Conservation (phyloP, 2,113 vertebrate species). For the Burhinus oedicnemus region DNA sequence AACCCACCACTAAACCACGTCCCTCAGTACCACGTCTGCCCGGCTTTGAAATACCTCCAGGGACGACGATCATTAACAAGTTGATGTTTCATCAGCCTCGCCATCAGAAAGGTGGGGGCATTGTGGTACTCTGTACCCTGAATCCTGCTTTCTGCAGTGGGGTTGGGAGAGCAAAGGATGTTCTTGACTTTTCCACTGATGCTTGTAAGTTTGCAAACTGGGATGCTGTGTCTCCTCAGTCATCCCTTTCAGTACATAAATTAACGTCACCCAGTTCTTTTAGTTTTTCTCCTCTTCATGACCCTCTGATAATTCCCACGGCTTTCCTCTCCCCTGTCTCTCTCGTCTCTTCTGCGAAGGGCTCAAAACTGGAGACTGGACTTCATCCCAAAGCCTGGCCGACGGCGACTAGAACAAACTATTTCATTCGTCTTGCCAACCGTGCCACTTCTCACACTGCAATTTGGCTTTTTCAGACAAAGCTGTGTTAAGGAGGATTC, state of each 20-base stretch:
- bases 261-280: not conserved
- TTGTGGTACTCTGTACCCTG: too few relatives aligned
- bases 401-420: not conserved
- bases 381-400: not conserved
- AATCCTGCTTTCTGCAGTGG: too few relatives aligned
- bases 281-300: not conserved
- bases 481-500: not conserved
- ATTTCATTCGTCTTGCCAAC: not conserved
- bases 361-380: not conserved
- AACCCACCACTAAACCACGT: too few relatives aligned
- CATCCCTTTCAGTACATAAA: not conserved
- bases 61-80: too few relatives aligned
- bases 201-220: not conserved
- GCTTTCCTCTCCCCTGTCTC: not conserved
- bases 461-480: not conserved
- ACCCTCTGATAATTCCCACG: not conserved
- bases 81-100: not conserved
- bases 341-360: not conserved
- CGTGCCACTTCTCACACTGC: fast-evolving
- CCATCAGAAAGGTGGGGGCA: too few relatives aligned
- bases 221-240: not conserved
- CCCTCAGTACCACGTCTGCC: too few relatives aligned
- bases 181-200: not conserved
- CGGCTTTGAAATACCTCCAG: too few relatives aligned
- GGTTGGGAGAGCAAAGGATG: not conserved